Evolutionary conservation across 2,113 vertebrate genomes (phyloP), one percentile per base, ranked within the genome.

Genomic region (Callochromis pleurospilus): DNA sequence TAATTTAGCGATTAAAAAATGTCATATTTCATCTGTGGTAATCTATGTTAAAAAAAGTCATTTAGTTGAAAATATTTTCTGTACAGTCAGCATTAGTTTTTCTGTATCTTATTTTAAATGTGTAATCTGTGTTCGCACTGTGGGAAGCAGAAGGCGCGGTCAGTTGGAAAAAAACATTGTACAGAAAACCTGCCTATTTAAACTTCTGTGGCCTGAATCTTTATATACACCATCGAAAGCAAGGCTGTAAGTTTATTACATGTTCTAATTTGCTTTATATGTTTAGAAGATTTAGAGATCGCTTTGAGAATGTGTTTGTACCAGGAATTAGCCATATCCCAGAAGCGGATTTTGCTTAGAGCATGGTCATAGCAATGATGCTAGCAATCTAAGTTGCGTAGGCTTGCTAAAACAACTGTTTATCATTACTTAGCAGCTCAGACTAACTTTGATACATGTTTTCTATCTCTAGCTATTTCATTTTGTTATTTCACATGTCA

Each of bases 311-410:
- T 21, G 9, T 21, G n/a, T 54, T 21, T 21, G n/a, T 11, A 54
- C 51, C 51, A 54, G n/a, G 9, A 21, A 54, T 21, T 54, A 54
- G 51, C 51, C n/a, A 21, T 54, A 54, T 54, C n/a, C 51, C 51
- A 11, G 9, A 6, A 54, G 51, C 9, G 2, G n/a, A 1, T 54
- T 54, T 54, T 54, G 51, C 51, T 6, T 53, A n/a, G 51, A 53
- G 19, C 51, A 53, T 21, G 51, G 51, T 53, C 51, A 0, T 21
- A 53, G 51, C 19, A 53, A 53, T 53, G 49, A 53, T 53, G 49
- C 49, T n/a, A 10, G 19, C 49, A 0, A 53, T 3, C 49, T 53
- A 10, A n/a, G 49, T n/a, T 53, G 5, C 0, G 0, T 53, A 10
- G 49, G 49, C 3, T 1, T 53, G 19, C 49, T 53, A n/a, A n/a